Percentiles rank a stretch among this genome's conserved stretches.
Conservation (phyloP, 2,888 invertebrate genomes). For the Ellobium chinense region DNA sequence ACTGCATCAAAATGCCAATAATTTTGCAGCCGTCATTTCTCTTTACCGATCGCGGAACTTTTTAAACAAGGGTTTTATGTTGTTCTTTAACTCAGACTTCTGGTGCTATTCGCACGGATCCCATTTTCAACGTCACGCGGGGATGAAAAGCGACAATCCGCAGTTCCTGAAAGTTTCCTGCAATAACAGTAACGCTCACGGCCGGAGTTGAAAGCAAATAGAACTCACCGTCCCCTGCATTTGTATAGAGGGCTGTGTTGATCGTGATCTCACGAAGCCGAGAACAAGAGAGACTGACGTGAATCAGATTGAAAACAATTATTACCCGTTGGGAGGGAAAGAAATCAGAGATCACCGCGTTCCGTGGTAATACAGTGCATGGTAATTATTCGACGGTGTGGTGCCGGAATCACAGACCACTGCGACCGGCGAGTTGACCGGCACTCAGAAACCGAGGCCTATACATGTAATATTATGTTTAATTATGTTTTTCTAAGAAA, state of each 20-base stretch:
- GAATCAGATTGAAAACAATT: neutral
- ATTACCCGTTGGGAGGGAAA: neutral
- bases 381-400: too few species aligned
- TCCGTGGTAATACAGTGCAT: neutral
- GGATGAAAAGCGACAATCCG: constrained; percentile 12
- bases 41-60: neutral
- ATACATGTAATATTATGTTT: too few species aligned
- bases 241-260: neutral
- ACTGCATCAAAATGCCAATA: too few species aligned
- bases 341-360: neutral
- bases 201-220: neutral
- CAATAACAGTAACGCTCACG: constrained; percentile 1
- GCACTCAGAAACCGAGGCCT: too few species aligned
- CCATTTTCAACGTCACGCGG: constrained; percentile 1
- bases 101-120: constrained; percentile 23
- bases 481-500: too few species aligned
- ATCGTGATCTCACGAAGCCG: neutral
- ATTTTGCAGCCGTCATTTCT: too few species aligned
- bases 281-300: neutral
- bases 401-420: too few species aligned
- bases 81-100: neutral
- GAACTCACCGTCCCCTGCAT: neutral
- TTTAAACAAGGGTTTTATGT: neutral
- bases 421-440: too few species aligned
- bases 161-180: constrained; percentile 2